Evolutionary conservation across 2,888 invertebrate genomes (phyloP).

Genomic region (Drosophila ezoana): DNA sequence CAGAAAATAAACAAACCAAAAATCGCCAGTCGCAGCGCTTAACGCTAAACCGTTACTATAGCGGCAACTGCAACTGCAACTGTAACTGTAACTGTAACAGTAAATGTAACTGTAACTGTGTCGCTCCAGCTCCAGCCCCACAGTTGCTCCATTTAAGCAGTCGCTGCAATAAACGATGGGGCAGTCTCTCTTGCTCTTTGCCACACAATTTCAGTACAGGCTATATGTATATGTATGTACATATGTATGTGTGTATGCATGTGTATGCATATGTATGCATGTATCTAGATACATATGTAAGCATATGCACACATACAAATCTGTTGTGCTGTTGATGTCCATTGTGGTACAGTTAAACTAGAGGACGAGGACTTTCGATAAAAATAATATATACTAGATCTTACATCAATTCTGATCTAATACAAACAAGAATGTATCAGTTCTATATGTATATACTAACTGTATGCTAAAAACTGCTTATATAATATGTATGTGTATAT

Average conservation of each 20-base stretch:
- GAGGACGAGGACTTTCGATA: slow-evolving; percentile 3
- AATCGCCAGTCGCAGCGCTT: slow-evolving; percentile 58
- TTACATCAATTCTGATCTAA: neutral
- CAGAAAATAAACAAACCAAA: slow-evolving; percentile 39
- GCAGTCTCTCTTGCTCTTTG: slow-evolving; percentile 17
- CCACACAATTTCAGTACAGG: slow-evolving; percentile 11
- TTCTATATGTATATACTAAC: too few relatives aligned
- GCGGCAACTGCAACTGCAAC: slow-evolving; percentile 28
- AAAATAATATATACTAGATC: neutral
- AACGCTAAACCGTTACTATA: slow-evolving; percentile 36
- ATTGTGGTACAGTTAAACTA: slow-evolving; percentile 19
- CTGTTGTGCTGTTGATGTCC: slow-evolving; percentile 3
- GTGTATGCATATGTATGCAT: neutral
- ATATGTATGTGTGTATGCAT: neutral
- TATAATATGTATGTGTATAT: too few relatives aligned
- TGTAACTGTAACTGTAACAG: slow-evolving; percentile 25
- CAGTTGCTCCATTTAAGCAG: slow-evolving; percentile 54
- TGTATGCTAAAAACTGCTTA: too few relatives aligned
- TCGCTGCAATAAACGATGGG: slow-evolving; percentile 6
- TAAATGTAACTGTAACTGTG: slow-evolving; percentile 20
- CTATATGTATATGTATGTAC: neutral
- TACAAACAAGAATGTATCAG: too few relatives aligned
- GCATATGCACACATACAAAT: neutral
- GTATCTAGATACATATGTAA: neutral
- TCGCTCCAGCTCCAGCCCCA: slow-evolving; percentile 23